Evolutionary conservation across 2,797 vertebrate species (phyloP), one percentile per base, ranked within the genome.

Genomic region (Centropyge bicolor): DNA sequence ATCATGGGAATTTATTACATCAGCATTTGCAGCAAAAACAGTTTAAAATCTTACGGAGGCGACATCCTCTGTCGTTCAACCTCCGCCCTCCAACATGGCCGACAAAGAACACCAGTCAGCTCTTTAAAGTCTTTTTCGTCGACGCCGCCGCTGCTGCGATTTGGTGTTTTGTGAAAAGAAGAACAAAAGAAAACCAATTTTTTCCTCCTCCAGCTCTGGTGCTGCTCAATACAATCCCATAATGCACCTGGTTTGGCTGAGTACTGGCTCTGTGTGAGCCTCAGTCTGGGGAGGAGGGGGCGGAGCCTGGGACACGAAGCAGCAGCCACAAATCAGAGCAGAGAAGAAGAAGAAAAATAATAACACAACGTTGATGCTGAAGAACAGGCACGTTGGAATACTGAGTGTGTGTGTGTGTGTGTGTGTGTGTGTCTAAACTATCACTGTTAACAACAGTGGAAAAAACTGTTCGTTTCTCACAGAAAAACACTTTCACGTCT

Each of bases 381-480:
- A 91, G 80, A 88, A 88, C 93, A 94, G 93, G 93, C 93, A 94
- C 92, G 81, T 91, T 90, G 92, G 92, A 92, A 88, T 89, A 93
- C 87, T 87, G 82, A 46, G 85, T 73, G 85, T 76, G 62, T 80
- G 56, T 46, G 43, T 74, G 78, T 55, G 60, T 74, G 89, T 63
- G 64, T 49, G 70, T 67, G 60, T 74, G 93, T 94, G 93, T 95
- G 61, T 95, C 95, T 96, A 96, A 92, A 95, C 95, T 92, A 95
- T 96, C 97, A 98, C 97, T 98, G 97, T 97, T 97, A 94, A 97
- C 97, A 97, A 97, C 97, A 98, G 98, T 97, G 96, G 96, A 97
- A 89, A 85, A 88, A 83, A 96, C 95, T 88, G 95, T 96, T 97
- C 93, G 97, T 98, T 98, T 99, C 97, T 97, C 97, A 98, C 96